Evolutionary conservation across 2,888 invertebrate species (phyloP).

Genomic region (Melanophora roralis): DNA sequence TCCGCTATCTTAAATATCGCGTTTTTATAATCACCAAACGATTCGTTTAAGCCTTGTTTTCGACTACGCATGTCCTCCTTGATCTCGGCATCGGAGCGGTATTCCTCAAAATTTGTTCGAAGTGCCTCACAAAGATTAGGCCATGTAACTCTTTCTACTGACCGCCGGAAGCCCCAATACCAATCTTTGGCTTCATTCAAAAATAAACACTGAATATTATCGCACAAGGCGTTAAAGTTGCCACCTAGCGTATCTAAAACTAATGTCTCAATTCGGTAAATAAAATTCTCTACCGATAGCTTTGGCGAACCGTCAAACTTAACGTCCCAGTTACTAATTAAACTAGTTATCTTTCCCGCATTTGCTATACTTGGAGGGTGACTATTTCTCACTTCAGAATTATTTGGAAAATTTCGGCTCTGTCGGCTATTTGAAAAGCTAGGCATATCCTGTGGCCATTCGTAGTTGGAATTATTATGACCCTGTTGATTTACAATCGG

Average conservation of each 20-base stretch:
- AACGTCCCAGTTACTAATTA: slow-evolving; percentile 5
- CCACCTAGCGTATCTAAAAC: neutral
- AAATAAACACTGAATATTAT: neutral
- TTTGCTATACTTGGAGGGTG: neutral
- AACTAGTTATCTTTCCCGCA: neutral
- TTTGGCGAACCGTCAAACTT: neutral
- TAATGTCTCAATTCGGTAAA: neutral
- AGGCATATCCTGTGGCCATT: neutral
- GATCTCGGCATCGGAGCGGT: slow-evolving; percentile 23
- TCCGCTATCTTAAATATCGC: slow-evolving; percentile 38
- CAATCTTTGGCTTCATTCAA: neutral
- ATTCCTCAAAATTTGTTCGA: slow-evolving; percentile 31
- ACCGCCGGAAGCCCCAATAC: neutral
- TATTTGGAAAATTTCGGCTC: neutral
- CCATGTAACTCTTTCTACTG: neutral
- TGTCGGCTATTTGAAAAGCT: neutral
- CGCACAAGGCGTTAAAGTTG: neutral
- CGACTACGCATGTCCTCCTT: slow-evolving; percentile 28
- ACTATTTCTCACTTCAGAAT: neutral
- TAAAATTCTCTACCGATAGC: slow-evolving; percentile 6
- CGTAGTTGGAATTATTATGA: neutral
- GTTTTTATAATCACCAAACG: slow-evolving; percentile 36
- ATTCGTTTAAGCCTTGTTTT: slow-evolving; percentile 21
- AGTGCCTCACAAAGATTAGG: slow-evolving; percentile 18
- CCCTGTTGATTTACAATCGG: neutral